Evolutionary conservation across 2,797 vertebrate genomes (phyloP).

Genomic region (Onychomys torridus): DNA sequence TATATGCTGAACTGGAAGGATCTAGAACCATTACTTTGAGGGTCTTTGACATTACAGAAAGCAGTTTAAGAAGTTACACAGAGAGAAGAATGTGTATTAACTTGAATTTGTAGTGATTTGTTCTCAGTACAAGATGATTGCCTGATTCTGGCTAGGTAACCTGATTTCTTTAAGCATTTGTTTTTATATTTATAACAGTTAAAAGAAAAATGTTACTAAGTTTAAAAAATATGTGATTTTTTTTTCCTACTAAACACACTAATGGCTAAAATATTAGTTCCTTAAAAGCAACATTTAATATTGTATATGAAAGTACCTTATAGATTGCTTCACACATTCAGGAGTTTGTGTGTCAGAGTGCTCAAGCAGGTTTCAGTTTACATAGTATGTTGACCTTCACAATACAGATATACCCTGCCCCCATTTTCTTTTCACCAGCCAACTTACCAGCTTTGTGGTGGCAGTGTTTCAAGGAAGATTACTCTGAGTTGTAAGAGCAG

Average conservation of each 20-base stretch:
- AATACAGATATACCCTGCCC: not conserved
- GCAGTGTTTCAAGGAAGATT: not conserved
- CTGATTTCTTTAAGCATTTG: constrained; percentile 45
- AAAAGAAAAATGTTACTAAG: not conserved
- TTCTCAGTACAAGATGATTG: not conserved
- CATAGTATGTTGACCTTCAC: not conserved
- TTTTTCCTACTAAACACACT: not conserved
- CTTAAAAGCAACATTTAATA: not conserved
- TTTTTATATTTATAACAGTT: constrained; percentile 29
- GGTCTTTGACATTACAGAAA: not conserved
- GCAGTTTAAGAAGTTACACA: not conserved
- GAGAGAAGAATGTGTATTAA: not conserved
- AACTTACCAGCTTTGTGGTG: not conserved
- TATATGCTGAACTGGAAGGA: constrained; percentile 15
- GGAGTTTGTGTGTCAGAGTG: not conserved
- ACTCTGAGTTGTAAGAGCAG: constrained; percentile 23
- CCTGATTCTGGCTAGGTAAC: not conserved
- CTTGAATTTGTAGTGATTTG: constrained; percentile 28
- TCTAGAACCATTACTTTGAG: constrained; percentile 25
- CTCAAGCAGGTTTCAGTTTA: constrained; percentile 47
- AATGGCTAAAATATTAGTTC: not conserved
- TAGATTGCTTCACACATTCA: not conserved
- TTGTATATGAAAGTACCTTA: not conserved
- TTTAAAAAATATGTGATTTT: constrained; percentile 49
- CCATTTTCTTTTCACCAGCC: constrained; percentile 14